Evolutionary conservation across 92 coral and sea anemone species (phyloP).

Genomic region (Montipora capitata): DNA sequence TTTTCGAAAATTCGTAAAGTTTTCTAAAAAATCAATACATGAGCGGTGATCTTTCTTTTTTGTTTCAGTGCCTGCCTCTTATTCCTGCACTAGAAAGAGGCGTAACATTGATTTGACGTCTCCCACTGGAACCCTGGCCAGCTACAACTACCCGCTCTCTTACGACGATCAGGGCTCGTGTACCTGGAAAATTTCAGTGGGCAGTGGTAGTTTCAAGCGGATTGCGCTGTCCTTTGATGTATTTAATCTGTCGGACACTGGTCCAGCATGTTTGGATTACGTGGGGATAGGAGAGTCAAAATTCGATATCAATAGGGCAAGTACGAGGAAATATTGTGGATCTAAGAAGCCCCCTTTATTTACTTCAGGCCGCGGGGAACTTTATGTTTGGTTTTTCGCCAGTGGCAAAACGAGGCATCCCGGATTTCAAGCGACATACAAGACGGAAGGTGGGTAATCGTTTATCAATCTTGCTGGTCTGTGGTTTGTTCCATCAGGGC

Average conservation of each 20-base stretch:
- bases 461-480: not conserved
- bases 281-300: slow-evolving; percentile 57
- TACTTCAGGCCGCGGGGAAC: slow-evolving; percentile 23
- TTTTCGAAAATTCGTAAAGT: too few species aligned
- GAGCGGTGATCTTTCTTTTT: not conserved
- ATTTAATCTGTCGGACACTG: slow-evolving; percentile 53
- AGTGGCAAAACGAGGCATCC: slow-evolving; percentile 4
- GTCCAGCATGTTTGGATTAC: slow-evolving; percentile 39
- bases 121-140: slow-evolving; percentile 53
- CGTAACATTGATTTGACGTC: not conserved
- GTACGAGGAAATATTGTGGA: slow-evolving; percentile 42
- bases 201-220: not conserved
- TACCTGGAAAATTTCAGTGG: slow-evolving; percentile 26
- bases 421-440: slow-evolving; percentile 75
- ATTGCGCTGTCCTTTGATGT: slow-evolving; percentile 58
- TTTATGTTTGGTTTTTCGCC: slow-evolving; percentile 55
- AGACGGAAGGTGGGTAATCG: slow-evolving; percentile 24
- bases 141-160: slow-evolving; percentile 68
- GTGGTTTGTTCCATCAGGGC: too few species aligned
- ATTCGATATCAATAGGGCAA: not conserved
- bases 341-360: slow-evolving; percentile 38
- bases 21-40: too few species aligned
- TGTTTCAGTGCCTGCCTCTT: slow-evolving; percentile 62
- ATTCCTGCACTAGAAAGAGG: slow-evolving; percentile 34
- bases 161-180: slow-evolving; percentile 50